These are phyloP conservation scores for Lycocorax pyrrhopterus DNA, from an alignment of 2,113 vertebrate genomes.

Conservation along the genomic window DNA sequence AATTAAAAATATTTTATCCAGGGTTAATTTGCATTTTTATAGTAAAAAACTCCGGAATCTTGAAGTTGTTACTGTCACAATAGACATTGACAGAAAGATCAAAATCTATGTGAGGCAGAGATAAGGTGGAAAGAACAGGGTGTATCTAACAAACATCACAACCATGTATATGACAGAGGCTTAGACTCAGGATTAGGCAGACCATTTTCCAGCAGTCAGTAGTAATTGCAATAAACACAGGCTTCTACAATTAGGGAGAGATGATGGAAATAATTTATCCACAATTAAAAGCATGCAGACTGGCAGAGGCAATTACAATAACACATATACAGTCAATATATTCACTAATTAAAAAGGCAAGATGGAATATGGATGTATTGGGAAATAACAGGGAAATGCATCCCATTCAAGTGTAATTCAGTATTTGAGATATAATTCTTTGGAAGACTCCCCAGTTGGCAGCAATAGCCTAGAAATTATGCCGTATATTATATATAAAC, in stretches of 20 bases:
- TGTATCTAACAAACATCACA: background rate
- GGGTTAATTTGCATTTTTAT: background rate
- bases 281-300: slow-evolving; percentile 41
- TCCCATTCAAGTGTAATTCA: slow-evolving; percentile 42
- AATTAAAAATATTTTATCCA: background rate
- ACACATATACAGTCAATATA: slow-evolving; percentile 54
- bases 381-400: slow-evolving; percentile 46
- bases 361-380: slow-evolving; percentile 40
- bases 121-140: background rate
- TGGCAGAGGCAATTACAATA: slow-evolving; percentile 38
- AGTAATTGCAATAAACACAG: slow-evolving; percentile 39
- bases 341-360: slow-evolving; percentile 60
- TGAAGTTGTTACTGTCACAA: background rate
- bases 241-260: slow-evolving; percentile 28
- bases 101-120: background rate
- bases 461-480: slow-evolving; percentile 47
- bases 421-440: slow-evolving; percentile 34
- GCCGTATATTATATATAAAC: slow-evolving; percentile 26
- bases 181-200: background rate
- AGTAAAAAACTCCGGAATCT: background rate
- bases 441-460: slow-evolving; percentile 44
- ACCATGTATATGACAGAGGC: background rate
- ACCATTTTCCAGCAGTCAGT: slow-evolving; percentile 11
- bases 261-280: slow-evolving; percentile 35
- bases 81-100: background rate